These are phyloP conservation scores for Chelonia mydas DNA, from an alignment of 2,797 vertebrate genomes.

Conservation along the genomic window DNA sequence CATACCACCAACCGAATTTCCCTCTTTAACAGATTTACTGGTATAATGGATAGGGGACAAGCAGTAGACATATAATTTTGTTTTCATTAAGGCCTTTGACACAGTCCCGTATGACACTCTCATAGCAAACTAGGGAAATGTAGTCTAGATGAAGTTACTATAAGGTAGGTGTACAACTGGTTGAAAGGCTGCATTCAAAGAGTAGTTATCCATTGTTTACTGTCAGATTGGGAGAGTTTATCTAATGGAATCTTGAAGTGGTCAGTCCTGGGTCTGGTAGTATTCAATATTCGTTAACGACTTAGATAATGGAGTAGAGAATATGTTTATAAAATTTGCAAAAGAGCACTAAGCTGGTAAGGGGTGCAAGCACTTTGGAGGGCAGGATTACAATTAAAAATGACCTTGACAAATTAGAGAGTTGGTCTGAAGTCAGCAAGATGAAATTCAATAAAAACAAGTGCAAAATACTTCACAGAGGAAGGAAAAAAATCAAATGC, in stretches of 20 bases:
- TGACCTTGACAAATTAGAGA: background rate
- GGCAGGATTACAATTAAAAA: background rate
- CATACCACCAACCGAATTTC: too few species aligned
- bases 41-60: too few species aligned
- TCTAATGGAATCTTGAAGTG: background rate
- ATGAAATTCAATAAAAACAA: background rate
- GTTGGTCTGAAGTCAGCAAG: background rate
- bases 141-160: too few species aligned
- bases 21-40: too few species aligned
- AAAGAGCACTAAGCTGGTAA: background rate
- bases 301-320: background rate
- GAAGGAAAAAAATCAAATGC: background rate
- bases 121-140: too few species aligned
- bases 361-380: background rate
- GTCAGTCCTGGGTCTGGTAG: too few species aligned
- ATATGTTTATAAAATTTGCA: background rate
- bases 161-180: background rate
- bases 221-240: background rate
- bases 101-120: too few species aligned
- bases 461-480: background rate
- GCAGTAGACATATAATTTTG: too few species aligned
- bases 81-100: too few species aligned
- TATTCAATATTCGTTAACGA: too few species aligned
- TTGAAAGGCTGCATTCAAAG: background rate
- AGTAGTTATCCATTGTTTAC: background rate